Evolutionary conservation across 2,113 vertebrate genomes (phyloP).

Genomic region (Ciconia stormi): DNA sequence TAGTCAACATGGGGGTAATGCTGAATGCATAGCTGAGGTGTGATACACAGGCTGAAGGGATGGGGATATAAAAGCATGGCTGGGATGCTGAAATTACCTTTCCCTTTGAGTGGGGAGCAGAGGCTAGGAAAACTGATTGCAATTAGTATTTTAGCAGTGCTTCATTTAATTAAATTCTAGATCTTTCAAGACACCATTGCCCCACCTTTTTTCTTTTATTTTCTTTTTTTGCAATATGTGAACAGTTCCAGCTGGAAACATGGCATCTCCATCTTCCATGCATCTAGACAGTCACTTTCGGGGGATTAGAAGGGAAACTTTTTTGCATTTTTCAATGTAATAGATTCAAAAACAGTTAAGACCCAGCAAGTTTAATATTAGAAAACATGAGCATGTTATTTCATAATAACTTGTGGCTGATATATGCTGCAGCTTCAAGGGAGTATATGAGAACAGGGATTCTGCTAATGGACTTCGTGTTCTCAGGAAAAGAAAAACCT

Average conservation of each 20-base stretch:
- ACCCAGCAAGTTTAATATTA: background rate
- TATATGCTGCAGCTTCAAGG: background rate
- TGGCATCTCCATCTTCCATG: background rate
- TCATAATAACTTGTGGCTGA: background rate
- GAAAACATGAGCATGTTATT: background rate
- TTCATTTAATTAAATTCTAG: background rate
- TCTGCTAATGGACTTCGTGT: background rate
- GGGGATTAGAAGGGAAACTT: background rate
- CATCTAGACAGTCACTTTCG: background rate
- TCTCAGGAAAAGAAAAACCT: background rate
- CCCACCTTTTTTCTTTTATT: background rate
- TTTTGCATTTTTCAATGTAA: background rate
- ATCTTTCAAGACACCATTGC: background rate
- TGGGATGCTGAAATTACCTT: background rate
- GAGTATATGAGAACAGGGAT: background rate
- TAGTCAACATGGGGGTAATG: background rate
- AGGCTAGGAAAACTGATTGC: background rate
- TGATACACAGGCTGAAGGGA: background rate
- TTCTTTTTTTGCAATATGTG: background rate
- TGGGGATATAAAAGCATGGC: background rate
- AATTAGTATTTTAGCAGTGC: background rate
- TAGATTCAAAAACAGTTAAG: background rate
- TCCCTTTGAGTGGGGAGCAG: background rate
- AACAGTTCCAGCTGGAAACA: background rate
- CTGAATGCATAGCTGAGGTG: background rate